A percentile compares a stretch with the other conserved stretches of the same genome.
phyloP scores from a whole-genome alignment of 2,888 invertebrate species.

The Polymixis flavicincta region DNA sequence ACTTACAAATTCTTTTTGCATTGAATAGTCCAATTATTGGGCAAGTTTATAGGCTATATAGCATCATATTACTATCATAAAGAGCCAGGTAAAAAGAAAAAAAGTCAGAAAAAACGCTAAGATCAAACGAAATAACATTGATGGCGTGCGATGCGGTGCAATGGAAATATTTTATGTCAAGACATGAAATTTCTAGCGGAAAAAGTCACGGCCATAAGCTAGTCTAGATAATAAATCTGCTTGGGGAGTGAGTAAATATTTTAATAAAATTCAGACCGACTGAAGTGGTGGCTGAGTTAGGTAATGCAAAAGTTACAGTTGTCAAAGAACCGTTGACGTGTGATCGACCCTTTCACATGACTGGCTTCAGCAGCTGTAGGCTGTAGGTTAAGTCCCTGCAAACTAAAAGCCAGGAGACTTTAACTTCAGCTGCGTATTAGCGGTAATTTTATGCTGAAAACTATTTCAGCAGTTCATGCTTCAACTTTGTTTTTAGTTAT shows the following conservation, averaged over 20 bases:
- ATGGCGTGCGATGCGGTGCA: no score
- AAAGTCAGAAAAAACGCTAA: no score
- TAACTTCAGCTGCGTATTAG: slow-evolving; percentile 21
- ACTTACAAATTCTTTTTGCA: no score
- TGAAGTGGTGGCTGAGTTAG: slow-evolving; percentile 10
- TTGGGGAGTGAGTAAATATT: slow-evolving; percentile 1
- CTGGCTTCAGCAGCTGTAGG: slow-evolving; percentile 29
- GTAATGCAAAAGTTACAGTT: slow-evolving; percentile 38
- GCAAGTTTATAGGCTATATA: no score
- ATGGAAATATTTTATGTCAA: no score
- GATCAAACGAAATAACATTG: no score
- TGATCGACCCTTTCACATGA: slow-evolving; percentile 48
- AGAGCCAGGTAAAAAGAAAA: no score
- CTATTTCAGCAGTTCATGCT: slow-evolving; percentile 4
- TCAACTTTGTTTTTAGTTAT: slow-evolving; percentile 19
- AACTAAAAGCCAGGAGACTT: slow-evolving; percentile 32
- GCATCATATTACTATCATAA: no score
- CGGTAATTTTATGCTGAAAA: slow-evolving; percentile 28
- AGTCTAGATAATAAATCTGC: not conserved
- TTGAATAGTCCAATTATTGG: no score
- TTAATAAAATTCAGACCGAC: not conserved
- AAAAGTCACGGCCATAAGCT: no score
- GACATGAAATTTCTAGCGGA: no score
- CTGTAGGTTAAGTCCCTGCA: slow-evolving; percentile 14
- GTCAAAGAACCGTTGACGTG: slow-evolving; percentile 44